phyloP scores from a whole-genome alignment of 2,113 vertebrate genomes.

The Pomatorhinus ruficollis region DNA sequence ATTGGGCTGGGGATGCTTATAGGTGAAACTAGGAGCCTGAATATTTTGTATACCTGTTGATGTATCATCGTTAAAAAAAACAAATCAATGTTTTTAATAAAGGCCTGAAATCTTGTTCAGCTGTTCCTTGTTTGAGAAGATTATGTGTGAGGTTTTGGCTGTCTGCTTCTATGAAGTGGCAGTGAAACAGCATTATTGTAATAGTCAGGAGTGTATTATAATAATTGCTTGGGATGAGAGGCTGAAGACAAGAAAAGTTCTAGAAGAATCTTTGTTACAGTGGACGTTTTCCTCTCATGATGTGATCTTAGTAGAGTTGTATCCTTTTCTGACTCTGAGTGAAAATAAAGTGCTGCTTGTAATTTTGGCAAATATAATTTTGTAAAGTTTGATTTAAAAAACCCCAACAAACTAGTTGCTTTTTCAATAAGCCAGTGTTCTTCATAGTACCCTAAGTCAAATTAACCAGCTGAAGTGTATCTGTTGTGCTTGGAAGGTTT shows the following conservation, averaged over 20 bases:
- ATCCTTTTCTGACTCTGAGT: background rate
- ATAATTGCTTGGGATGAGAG: background rate
- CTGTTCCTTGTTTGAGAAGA: background rate
- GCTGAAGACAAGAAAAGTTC: background rate
- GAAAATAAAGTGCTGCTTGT: background rate
- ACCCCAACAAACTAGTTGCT: background rate
- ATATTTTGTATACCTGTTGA: background rate
- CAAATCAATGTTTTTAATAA: background rate
- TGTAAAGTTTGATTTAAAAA: background rate
- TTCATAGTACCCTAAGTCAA: background rate
- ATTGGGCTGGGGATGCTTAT: background rate
- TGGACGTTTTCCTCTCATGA: background rate
- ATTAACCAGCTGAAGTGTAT: background rate
- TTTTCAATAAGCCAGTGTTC: background rate
- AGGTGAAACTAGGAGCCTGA: background rate
- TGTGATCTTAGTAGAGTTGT: background rate
- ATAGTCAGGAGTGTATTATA: background rate
- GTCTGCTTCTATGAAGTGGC: rapidly evolving
- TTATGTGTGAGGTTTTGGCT: background rate
- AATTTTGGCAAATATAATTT: background rate
- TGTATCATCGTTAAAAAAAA: background rate
- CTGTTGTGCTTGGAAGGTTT: background rate
- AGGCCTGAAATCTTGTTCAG: background rate
- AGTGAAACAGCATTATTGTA: background rate
- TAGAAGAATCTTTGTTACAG: background rate